Conservation (phyloP, 2,113 vertebrate genomes). For the Centropus unirufus region DNA sequence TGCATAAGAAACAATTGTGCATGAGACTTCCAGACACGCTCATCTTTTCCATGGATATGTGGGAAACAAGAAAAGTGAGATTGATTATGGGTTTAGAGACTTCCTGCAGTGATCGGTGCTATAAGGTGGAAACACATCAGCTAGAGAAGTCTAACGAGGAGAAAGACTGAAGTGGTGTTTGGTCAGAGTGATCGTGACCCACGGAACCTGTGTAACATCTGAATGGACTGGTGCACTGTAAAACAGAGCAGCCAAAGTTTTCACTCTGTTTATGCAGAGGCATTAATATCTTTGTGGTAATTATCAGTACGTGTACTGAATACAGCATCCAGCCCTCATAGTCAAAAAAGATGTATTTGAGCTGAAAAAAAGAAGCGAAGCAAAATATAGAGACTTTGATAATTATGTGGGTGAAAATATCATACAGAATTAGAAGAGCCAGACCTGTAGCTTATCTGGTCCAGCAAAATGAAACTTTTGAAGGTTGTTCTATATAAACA, state of each 20-base stretch:
- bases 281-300: background rate
- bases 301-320: too few relatives aligned
- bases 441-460: background rate
- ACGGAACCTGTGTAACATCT: background rate
- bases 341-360: background rate
- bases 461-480: background rate
- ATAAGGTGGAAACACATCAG: background rate
- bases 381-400: background rate
- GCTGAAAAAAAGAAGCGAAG: background rate
- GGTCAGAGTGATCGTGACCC: background rate
- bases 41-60: background rate
- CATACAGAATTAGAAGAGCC: background rate
- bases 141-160: background rate
- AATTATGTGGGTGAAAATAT: background rate
- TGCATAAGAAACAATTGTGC: background rate
- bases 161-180: background rate
- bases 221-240: background rate
- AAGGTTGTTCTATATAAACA: background rate
- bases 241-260: background rate
- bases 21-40: fast-evolving
- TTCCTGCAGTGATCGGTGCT: background rate
- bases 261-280: background rate
- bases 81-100: background rate
- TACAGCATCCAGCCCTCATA: background rate
- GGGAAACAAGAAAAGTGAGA: background rate